Conservation (phyloP, 2,888 invertebrate species). For the Aphidius colemani region DNA sequence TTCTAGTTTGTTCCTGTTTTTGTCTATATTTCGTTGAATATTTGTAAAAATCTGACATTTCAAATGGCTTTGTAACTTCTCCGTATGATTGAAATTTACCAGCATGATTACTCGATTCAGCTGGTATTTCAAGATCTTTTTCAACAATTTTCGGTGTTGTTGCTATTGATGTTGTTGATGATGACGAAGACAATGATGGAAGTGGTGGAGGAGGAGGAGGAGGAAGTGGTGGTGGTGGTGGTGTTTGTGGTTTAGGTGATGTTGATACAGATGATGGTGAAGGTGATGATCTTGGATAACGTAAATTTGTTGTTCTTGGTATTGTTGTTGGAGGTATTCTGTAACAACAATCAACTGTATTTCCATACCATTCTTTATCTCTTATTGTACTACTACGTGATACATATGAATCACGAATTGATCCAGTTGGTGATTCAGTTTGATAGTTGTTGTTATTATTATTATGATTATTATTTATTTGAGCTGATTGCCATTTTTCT, state of each 20-base stretch:
- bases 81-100: constrained; percentile 84
- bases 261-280: constrained; percentile 26
- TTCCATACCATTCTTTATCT: constrained; percentile 74
- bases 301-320: constrained; percentile 21
- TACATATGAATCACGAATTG: too few relatives aligned
- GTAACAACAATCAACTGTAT: constrained; percentile 64
- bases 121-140: constrained; percentile 64
- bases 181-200: constrained; percentile 22
- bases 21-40: constrained; percentile 93
- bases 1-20: constrained; percentile 48
- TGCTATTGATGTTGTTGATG: constrained; percentile 17
- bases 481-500: constrained; percentile 52
- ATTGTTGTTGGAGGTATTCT: constrained; percentile 9
- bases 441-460: constrained; percentile 19
- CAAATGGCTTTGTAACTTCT: constrained; percentile 95
- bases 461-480: constrained; percentile 2
- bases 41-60: constrained; percentile 97
- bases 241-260: constrained; percentile 17
- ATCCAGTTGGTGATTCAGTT: neutral
- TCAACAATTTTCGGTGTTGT: constrained; percentile 60
- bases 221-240: constrained; percentile 23
- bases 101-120: constrained; percentile 70
- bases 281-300: constrained; percentile 20
- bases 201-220: constrained; percentile 20
- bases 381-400: too few relatives aligned